Conservation (phyloP, 1,140 invertebrate genomes). For the Aphis gossypii region DNA sequence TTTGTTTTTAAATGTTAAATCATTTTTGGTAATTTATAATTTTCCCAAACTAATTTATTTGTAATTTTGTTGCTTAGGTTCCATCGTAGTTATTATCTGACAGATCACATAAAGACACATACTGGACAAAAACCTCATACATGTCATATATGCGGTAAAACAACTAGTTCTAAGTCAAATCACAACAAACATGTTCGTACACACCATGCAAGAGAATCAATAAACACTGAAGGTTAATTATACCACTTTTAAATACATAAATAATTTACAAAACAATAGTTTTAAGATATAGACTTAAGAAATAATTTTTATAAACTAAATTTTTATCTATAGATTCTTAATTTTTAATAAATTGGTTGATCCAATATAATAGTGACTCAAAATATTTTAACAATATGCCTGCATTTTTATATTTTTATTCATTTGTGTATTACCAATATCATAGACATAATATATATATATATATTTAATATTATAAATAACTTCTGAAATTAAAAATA, state of each 20-base stretch:
- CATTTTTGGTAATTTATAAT: no score
- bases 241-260: neutral
- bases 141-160: slow-evolving; percentile 87
- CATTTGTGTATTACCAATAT: neutral
- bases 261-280: neutral
- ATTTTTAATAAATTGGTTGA: neutral
- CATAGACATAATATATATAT: neutral
- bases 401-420: neutral
- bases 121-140: slow-evolving; percentile 82
- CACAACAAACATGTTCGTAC: slow-evolving; percentile 88
- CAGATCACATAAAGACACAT: slow-evolving; percentile 85
- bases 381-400: neutral
- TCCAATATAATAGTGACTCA: neutral
- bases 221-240: slow-evolving; percentile 80
- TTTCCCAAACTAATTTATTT: neutral
- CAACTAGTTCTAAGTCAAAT: slow-evolving; percentile 85
- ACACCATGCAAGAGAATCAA: slow-evolving; percentile 83
- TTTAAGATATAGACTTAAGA: neutral
- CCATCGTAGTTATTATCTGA: slow-evolving; percentile 85
- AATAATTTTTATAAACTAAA: neutral
- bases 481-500: neutral
- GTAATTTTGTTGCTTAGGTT: slow-evolving; percentile 65
- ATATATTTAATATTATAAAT: neutral
- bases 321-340: neutral
- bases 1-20: neutral